A percentile compares a stretch with the other conserved stretches of the same genome.
phyloP scores from a whole-genome alignment of 1,140 invertebrate species.

The Anoplolepis gracilipes region DNA sequence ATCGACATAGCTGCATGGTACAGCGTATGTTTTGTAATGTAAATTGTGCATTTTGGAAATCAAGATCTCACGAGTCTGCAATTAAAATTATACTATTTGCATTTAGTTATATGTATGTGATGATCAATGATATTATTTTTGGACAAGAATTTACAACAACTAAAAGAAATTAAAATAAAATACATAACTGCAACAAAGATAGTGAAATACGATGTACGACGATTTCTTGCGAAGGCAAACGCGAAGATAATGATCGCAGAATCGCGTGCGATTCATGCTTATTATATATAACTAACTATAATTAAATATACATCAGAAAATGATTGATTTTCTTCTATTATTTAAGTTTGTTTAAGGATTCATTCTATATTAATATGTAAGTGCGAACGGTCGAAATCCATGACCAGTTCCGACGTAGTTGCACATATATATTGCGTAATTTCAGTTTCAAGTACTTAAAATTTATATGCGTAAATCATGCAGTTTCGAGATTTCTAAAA shows the following conservation, averaged over 20 bases:
- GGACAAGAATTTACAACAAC: slow-evolving; percentile 24
- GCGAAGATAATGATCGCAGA: not conserved
- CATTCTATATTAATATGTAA: not conserved
- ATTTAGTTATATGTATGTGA: not conserved
- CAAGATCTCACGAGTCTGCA: too few species aligned
- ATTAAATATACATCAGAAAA: not conserved
- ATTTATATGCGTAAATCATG: not conserved
- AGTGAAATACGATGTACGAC: too few species aligned
- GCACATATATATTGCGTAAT: not conserved
- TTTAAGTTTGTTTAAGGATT: not conserved
- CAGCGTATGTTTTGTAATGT: too few species aligned
- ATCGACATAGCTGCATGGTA: too few species aligned
- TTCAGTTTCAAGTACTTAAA: not conserved
- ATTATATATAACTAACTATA: not conserved
- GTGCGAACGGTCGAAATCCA: not conserved
- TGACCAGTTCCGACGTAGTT: not conserved
- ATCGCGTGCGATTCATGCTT: not conserved
- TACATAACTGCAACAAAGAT: too few species aligned
- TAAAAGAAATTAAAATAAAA: not conserved
- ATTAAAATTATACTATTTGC: too few species aligned
- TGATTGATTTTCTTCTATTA: slow-evolving; percentile 16
- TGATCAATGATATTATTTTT: not conserved
- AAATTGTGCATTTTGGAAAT: too few species aligned
- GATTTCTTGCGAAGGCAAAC: too few species aligned
- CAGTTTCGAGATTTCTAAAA: not conserved